Evolutionary conservation across 2,113 vertebrate species (phyloP), one percentile per base, ranked within the genome.

Genomic region (Platichthys flesus): DNA sequence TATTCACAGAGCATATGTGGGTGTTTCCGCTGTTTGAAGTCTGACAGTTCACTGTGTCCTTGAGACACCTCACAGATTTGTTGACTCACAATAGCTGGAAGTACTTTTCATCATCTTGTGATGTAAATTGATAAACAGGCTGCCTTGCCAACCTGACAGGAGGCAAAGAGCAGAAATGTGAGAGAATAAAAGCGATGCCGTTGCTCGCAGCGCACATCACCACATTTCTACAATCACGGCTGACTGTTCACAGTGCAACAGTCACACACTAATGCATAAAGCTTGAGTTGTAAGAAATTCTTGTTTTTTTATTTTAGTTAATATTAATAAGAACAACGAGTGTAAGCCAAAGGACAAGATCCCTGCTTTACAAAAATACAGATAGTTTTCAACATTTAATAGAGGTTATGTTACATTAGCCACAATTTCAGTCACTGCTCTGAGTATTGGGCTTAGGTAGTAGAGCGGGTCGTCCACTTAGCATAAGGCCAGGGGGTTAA

Each of bases 11-110:
- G 8, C 31, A 70, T 57, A 16, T 20, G 24, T 23, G 20, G 26
- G 56, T 10, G 31, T 71, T 70, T 71, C 52, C 52, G 13, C 42
- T 26, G 51, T 63, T 51, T 58, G 21, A 83, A 80, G 63, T 79
- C 82, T 20, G 4, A 79, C 81, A 68, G 69, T 73, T 61, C 37
- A 68, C 8, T 26, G 61, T 82, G 86, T 85, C 86, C 85, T 90
- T 89, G 88, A 83, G 71, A 71, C 21, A 71, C 57, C 67, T 69
- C 78, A 78, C 80, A 85, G 74, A 79, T 86, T 68, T 84, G 80
- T 75, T 88, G 79, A 86, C 83, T 82, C 73, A 80, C 72, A 78
- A 65, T 37, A 76, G 83, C 70, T 61, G 74, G 67, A 67, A 55
- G 61, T 80, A 71, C 61, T 71, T 85, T 71, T 69, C 58, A 65